Base-by-base conservation (phyloP, 2,113 vertebrate genomes). In the Cervus canadensis region DNA sequence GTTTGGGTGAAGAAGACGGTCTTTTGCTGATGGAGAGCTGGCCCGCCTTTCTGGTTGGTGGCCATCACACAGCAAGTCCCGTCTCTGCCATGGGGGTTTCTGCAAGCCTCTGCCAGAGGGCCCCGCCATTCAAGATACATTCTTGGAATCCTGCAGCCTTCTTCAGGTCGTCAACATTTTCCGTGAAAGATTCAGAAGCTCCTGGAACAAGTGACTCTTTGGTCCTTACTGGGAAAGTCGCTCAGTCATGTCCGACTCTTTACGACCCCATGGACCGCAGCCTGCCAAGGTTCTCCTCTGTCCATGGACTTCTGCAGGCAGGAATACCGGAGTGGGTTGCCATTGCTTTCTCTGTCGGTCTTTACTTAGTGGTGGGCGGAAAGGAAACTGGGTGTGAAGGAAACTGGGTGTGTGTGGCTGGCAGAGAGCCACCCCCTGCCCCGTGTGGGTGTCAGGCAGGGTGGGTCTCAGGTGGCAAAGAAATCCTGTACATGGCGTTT, bases 11-110 rank as follows among this genome's bases (percentile, higher is more conserved):
- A 33, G 28, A 56, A 13, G 54, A 48, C 17, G 25, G n/a, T 64
- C 57, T 74, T 36, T 62, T 30, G 33, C 6, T 6, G 30, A 25
- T 3, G 1, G 3, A 30, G 43, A 40, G 33, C 52, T 8, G 19
- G 54, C 36, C 52, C 1, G 0, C 7, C 54, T 54, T 64, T 36
- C 88, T 43, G 13, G n/a, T 6, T 43, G 56, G 52, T 7, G 62
- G 3, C 21, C 0, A 0, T 87, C 40, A 3, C 36, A n/a, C 50
- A 36, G 28, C 0, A 0, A n/a, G n/a, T 86, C 89, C 59, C 1
- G 1, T 40, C 54, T 17, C 25, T 25, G 21, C 26, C 21, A 33
- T 7, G 3, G n/a, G 12, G 36, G 21, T 12, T 28, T 50, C n/a
- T 59, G 60, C 79, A 26, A 8, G 87, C 57, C 36, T 36, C 36